Evolutionary conservation across 1,140 invertebrate genomes (phyloP), one percentile per base, ranked within the genome.

Genomic region (Drosophila saltans): DNA sequence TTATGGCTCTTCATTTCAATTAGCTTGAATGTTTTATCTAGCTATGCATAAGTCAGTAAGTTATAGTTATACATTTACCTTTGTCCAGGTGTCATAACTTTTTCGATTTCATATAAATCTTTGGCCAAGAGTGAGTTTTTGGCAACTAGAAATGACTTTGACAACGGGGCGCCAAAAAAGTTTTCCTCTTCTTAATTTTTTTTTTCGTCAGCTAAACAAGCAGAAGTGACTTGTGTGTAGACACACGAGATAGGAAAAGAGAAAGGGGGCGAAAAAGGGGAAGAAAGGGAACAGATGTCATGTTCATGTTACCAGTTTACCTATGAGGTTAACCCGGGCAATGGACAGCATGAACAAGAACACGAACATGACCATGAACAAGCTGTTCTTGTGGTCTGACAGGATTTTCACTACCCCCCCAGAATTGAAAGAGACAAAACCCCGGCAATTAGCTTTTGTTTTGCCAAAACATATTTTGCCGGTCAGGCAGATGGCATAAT

Each of bases 51-150:
- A 57, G 28, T 33, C 65, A 30, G 48, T 58, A 52, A 10, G 30
- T 59, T 40, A 67, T 58, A 40, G 36, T 59, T 43, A 28, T 48
- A 56, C 4, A 16, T 67, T 79, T 78, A 68, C 60, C 76, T 72
- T 69, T 48, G 41, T 57, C 33, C n/a, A 66, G 24, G 30, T 69
- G 64, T 58, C 43, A 61, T 61, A 72, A 80, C 66, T 81, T 81
- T 85, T 64, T 69, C 75, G 74, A 73, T 85, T 78, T 78, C 70
- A 71, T 33, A 61, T 80, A 80, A 86, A 86, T 86, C 78, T 57
- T 78, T 76, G 70, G 52, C 45, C 16, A 10, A 0, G 7, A 16
- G 33, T 8, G 11, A n/a, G 75, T 52, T 66, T 36, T 66, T 62
- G 43, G 21, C 55, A 78, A 69, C 74, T 66, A 57, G 43, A 64